Evolutionary conservation across 1,140 invertebrate genomes (phyloP).

Genomic region (Drepana arcuata): DNA sequence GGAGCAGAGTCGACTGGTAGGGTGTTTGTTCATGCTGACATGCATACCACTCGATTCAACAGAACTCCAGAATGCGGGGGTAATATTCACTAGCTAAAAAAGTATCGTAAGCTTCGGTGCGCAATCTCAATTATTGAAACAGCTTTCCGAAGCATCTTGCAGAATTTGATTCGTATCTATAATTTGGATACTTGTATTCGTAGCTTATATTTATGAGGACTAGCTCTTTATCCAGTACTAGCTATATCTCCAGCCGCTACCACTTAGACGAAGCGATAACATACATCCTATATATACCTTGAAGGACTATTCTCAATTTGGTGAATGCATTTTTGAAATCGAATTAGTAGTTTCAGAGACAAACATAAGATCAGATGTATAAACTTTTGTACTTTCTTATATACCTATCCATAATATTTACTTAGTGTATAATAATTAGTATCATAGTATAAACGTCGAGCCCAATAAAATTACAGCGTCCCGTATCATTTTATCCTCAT

Average conservation of each 20-base stretch:
- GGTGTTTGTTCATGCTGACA: conserved; percentile 50
- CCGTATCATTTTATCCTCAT: background rate
- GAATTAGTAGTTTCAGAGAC: too few species aligned
- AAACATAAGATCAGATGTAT: background rate
- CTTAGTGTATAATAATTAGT: background rate
- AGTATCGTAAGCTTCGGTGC: too few species aligned
- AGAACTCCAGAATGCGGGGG: background rate
- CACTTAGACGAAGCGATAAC: too few species aligned
- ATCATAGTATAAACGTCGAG: background rate
- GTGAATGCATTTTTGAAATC: too few species aligned
- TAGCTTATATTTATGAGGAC: background rate
- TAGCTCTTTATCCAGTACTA: background rate
- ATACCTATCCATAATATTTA: background rate
- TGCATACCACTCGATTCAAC: conserved; percentile 53
- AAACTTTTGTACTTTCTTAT: background rate
- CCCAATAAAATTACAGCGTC: background rate
- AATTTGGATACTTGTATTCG: too few species aligned
- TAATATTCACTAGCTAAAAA: background rate
- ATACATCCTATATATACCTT: too few species aligned
- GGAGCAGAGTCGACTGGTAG: conserved; percentile 29
- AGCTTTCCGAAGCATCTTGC: too few species aligned
- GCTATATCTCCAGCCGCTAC: too few species aligned
- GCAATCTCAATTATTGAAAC: too few species aligned
- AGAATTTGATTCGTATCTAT: too few species aligned
- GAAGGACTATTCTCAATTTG: too few species aligned